These are phyloP conservation scores for Chymomyza procnemis DNA, from an alignment of 2,888 invertebrate genomes.

Conservation along the genomic window DNA sequence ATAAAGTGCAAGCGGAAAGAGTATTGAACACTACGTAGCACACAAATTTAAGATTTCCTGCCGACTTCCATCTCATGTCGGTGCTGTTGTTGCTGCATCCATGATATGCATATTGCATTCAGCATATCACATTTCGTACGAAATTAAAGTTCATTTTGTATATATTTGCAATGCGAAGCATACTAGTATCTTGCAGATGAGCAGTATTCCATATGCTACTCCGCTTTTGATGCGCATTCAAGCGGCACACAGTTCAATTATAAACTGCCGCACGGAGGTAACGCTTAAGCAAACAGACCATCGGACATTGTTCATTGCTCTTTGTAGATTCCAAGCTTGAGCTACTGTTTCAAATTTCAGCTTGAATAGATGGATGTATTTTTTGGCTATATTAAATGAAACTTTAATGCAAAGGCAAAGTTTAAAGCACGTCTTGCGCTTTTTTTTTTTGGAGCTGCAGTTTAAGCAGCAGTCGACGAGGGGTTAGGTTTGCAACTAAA, in stretches of 20 bases:
- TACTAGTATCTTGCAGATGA: background rate
- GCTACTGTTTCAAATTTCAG: slow-evolving; percentile 21
- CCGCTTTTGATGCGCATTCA: slow-evolving; percentile 16
- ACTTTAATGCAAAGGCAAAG: slow-evolving; percentile 29
- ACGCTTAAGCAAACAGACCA: background rate
- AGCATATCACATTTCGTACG: slow-evolving; percentile 17
- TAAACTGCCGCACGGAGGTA: slow-evolving; percentile 45
- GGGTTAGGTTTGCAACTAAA: background rate
- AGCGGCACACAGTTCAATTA: slow-evolving; percentile 63
- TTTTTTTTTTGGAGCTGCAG: background rate
- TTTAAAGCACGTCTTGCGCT: background rate
- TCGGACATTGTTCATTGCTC: slow-evolving; percentile 1
- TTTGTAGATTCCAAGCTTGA: background rate
- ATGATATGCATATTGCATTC: slow-evolving; percentile 39
- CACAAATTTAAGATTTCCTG: background rate
- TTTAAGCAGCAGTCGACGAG: background rate
- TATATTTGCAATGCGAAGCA: background rate
- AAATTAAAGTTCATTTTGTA: slow-evolving; percentile 64
- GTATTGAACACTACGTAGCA: background rate
- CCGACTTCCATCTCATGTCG: background rate
- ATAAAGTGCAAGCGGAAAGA: background rate
- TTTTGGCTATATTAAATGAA: slow-evolving; percentile 19
- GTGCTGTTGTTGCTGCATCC: slow-evolving; percentile 11
- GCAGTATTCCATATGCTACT: background rate
- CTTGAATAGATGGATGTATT: slow-evolving; percentile 35